Evolutionary conservation across 2,888 invertebrate species (phyloP), one percentile per base, ranked within the genome.

Genomic region (Neoitamus cyanurus): DNA sequence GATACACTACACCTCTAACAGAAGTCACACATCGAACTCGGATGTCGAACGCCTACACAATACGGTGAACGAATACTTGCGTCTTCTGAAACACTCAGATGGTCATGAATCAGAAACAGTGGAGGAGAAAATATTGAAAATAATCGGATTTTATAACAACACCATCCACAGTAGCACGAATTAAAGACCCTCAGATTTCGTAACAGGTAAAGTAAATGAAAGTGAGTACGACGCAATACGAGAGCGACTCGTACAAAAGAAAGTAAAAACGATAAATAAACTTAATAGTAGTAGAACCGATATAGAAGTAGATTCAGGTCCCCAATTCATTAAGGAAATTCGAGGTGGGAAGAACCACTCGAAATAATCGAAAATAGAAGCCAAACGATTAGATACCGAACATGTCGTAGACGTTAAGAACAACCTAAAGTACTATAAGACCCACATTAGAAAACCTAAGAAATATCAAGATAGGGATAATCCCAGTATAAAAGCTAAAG

Each of bases 131-230:
- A 69, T 77, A 6, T 25, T 58, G 1, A 7, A 75, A n/a, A 69
- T 83, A 30, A 15, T 28, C 42, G 36, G 34, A 77, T 75, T 78
- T n/a, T 75, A 58, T 77, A 28, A 83, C 9, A 46, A 46, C 9
- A 25, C 36, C 3, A 75, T 75, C n/a, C 84, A 84, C 20, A 75
- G 73, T 13, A 42, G 75, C 7, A 84, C 84, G 48, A 72, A 72
- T 30, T 75, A 36, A 46, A 84, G 48, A 69, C 84, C 77, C 5
- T 34, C 75, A 9, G 77, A 84, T 13, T 84, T 84, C 25, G 28
- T 84, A 25, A 73, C 28, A 42, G 84, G 58, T 6, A 75, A 46
- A 15, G 48, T 84, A 25, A 25, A 25, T 1, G n/a, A 25, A 25
- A 7, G 6, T 3, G 69, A 69, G 0, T 69, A 69, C 7, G 6